Percentiles rank a stretch among this genome's conserved stretches.
These are phyloP conservation scores for Ardeotis arabs DNA, from an alignment of 2,113 vertebrate genomes.

Conservation along the genomic window DNA sequence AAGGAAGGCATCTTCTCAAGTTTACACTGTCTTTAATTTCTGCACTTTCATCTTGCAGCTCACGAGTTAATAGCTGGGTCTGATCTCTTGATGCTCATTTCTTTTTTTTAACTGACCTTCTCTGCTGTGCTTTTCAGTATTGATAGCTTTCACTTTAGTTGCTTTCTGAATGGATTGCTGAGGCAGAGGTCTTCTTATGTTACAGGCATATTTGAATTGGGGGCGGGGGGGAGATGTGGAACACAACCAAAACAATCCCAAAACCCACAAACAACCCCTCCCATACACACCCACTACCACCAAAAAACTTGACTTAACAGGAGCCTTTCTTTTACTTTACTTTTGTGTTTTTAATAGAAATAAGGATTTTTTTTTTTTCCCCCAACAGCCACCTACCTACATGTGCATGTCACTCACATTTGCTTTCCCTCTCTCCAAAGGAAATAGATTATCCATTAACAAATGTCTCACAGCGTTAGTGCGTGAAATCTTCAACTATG, in stretches of 20 bases:
- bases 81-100: neutral
- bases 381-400: neutral
- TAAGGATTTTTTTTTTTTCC: neutral
- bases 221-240: too few species aligned
- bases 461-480: constrained; percentile 23
- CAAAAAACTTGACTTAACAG: neutral
- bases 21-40: neutral
- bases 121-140: neutral
- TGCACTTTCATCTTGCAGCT: neutral
- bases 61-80: neutral
- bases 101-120: neutral
- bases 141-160: neutral
- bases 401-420: neutral
- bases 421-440: constrained; percentile 8
- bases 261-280: neutral
- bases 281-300: neutral
- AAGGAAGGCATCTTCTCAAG: neutral
- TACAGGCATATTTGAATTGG: neutral
- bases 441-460: constrained; percentile 59
- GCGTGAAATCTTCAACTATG: constrained; percentile 26
- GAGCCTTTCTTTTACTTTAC: neutral
- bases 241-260: neutral
- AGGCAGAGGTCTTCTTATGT: neutral
- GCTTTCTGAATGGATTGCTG: neutral
- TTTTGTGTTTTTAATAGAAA: neutral